Evolutionary conservation across 2,113 vertebrate genomes (phyloP), one percentile per base, ranked within the genome.

Genomic region (Donacobius atricapilla): DNA sequence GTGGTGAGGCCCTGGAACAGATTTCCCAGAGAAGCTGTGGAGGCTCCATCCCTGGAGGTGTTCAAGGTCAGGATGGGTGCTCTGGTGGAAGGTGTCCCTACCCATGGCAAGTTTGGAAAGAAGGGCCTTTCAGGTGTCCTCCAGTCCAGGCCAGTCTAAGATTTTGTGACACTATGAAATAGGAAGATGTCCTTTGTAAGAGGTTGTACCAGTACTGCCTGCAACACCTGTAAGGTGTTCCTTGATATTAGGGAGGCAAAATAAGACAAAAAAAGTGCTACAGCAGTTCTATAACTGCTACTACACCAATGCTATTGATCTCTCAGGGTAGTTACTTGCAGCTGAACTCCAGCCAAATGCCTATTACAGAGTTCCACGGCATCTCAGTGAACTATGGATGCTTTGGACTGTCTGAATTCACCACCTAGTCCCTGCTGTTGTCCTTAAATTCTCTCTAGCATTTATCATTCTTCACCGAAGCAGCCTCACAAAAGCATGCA

Each of bases 261-360:
- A 65, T 20, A 27, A 28, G 37, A 21, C 61, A 75, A 94, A 77
- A 24, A 25, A 72, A 54, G 60, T 42, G 6, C 30, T 45, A 10
- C 15, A 82, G 20, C 44, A 76, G 37, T 50, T 77, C 44, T 17
- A 10, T 24, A 83, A 11, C 27, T 33, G 11, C 82, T 33, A 13
- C 39, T 33, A 4, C 33, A 45, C 14, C 15, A 11, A 27, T 0
- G 0, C 30, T 33, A 18, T 5, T 2, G 5, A 54, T 45, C 35
- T 73, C n/a, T 73, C 61, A 72, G 14, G 33, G 16, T 30, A 39
- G 40, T 31, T 57, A 27, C 31, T 33, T 61, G 44, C 40, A 90
- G 57, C 73, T 50, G n/a, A 53, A 18, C 47, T 54, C n/a, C 50
- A 78, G 45, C 14, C 79, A 86, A 17, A 70, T 20, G 15, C 45